phyloP scores from a whole-genome alignment of 1,140 invertebrate species.

The Mylabris phalerata region DNA sequence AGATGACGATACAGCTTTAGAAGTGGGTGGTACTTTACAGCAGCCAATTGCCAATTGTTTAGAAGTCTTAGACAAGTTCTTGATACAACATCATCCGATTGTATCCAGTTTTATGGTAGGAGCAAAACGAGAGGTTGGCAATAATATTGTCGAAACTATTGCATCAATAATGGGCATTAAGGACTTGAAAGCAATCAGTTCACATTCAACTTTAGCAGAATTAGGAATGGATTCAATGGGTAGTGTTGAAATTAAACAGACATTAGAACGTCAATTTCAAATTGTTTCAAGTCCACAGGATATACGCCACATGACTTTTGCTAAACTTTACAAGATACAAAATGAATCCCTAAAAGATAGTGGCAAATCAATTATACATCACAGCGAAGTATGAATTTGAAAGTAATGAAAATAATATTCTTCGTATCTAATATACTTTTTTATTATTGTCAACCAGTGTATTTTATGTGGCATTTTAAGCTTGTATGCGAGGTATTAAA shows the following conservation, averaged over 20 bases:
- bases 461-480: too few species aligned
- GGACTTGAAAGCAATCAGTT: slow-evolving; percentile 45
- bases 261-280: slow-evolving; percentile 57
- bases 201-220: slow-evolving; percentile 66
- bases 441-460: too few species aligned
- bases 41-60: slow-evolving; percentile 77
- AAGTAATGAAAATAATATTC: too few species aligned
- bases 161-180: slow-evolving; percentile 51
- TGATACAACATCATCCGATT: slow-evolving; percentile 66
- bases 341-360: too few species aligned
- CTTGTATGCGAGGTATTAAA: too few species aligned
- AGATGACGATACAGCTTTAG: slow-evolving; percentile 65
- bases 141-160: slow-evolving; percentile 53
- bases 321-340: too few species aligned
- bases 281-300: slow-evolving; percentile 53
- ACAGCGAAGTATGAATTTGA: too few species aligned
- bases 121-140: slow-evolving; percentile 54
- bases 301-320: too few species aligned
- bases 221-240: slow-evolving; percentile 79
- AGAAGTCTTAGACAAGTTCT: slow-evolving; percentile 56
- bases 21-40: slow-evolving; percentile 72
- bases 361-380: too few species aligned
- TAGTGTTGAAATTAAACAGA: slow-evolving; percentile 74
- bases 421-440: too few species aligned
- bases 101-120: slow-evolving; percentile 41